Evolutionary conservation across 2,888 invertebrate species (phyloP).

Genomic region (Colostygia pectinataria): DNA sequence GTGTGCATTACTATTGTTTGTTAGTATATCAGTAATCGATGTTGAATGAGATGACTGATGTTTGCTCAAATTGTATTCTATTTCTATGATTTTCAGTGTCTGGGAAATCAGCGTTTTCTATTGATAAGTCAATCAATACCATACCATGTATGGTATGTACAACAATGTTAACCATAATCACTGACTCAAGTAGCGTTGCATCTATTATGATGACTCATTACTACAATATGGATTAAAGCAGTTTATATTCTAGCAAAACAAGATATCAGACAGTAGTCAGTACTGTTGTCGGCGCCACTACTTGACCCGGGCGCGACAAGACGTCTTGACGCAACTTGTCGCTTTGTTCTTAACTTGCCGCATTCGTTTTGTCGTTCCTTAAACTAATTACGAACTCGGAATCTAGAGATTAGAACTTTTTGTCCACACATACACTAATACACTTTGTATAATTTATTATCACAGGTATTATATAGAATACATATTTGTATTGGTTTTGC

Average conservation of each 20-base stretch:
- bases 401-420: slow-evolving; percentile 28
- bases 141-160: background rate
- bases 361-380: slow-evolving; percentile 15
- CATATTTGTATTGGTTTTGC: too few species aligned
- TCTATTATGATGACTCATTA: slow-evolving; percentile 43
- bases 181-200: slow-evolving; percentile 23
- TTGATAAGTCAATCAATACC: slow-evolving; percentile 50
- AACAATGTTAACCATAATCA: background rate
- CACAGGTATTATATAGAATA: too few species aligned
- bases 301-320: slow-evolving; percentile 53
- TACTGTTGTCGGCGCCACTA: slow-evolving; percentile 44
- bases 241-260: slow-evolving; percentile 7
- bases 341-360: slow-evolving; percentile 15
- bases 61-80: slow-evolving; percentile 12
- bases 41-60: background rate
- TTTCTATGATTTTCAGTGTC: slow-evolving; percentile 9
- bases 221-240: slow-evolving; percentile 15
- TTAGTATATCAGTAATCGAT: background rate
- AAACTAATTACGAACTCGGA: slow-evolving; percentile 27
- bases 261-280: slow-evolving; percentile 9
- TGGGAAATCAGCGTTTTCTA: slow-evolving; percentile 34
- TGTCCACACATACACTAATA: background rate
- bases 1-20: slow-evolving; percentile 12
- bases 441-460: too few species aligned
- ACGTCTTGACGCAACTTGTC: slow-evolving; percentile 19